Evolutionary conservation across 2,888 invertebrate genomes (phyloP).

Genomic region (Tenthredo notha): DNA sequence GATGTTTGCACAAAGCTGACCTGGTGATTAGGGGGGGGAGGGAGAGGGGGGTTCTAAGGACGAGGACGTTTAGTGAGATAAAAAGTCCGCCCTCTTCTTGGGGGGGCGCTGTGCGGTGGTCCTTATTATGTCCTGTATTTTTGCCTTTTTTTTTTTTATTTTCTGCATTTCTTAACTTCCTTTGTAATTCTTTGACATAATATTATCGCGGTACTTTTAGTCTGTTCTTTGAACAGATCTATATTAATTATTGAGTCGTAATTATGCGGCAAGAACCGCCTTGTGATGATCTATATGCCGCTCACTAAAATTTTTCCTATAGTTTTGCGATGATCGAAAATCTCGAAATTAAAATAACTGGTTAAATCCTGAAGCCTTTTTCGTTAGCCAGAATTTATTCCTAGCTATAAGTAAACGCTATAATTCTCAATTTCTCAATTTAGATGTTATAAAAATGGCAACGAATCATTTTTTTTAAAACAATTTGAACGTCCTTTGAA

Average conservation of each 20-base stretch:
- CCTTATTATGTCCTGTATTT: slow-evolving; percentile 53
- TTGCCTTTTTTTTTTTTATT: background rate
- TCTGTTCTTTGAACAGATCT: slow-evolving; percentile 52
- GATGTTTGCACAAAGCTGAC: slow-evolving; percentile 67
- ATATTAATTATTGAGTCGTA: slow-evolving; percentile 2
- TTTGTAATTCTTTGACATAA: background rate
- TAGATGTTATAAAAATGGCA: background rate
- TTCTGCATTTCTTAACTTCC: background rate
- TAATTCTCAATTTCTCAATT: background rate
- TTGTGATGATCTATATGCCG: slow-evolving; percentile 20
- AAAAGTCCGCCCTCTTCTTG: slow-evolving; percentile 48
- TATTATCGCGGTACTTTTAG: background rate
- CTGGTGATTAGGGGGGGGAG: slow-evolving; percentile 64
- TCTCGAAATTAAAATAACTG: background rate
- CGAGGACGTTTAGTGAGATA: slow-evolving; percentile 49
- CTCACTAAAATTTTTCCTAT: background rate
- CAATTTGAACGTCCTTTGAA: background rate
- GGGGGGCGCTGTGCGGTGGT: slow-evolving; percentile 64
- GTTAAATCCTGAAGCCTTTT: background rate
- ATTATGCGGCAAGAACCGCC: background rate
- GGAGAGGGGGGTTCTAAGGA: slow-evolving; percentile 53
- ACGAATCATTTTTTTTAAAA: background rate
- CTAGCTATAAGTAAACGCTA: background rate
- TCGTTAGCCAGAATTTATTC: background rate
- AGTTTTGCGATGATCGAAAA: background rate